These are phyloP conservation scores for Orthosia gracilis DNA, from an alignment of 2,888 invertebrate species.

Conservation along the genomic window DNA sequence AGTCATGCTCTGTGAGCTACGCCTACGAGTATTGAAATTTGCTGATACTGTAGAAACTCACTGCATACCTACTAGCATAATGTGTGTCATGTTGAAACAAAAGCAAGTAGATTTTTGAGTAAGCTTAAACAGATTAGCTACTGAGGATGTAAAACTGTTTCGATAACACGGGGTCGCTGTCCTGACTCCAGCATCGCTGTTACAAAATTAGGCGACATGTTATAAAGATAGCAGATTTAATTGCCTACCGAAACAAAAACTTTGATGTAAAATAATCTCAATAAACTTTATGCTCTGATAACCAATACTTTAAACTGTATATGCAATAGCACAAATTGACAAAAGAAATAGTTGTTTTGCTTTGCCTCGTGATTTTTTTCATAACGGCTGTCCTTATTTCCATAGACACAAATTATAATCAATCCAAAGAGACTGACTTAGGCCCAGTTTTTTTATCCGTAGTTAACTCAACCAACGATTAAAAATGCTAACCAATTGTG, in stretches of 20 bases:
- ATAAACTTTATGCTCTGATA: constrained; percentile 9
- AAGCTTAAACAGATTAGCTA: constrained; percentile 62
- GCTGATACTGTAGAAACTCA: constrained; percentile 17
- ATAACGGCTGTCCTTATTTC: constrained; percentile 10
- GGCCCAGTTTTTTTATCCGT: too few relatives aligned
- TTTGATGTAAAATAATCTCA: constrained; percentile 15
- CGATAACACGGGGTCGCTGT: constrained; percentile 79
- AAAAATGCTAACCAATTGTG: too few relatives aligned
- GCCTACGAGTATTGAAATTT: background rate
- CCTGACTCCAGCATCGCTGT: constrained; percentile 76
- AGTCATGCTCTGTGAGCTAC: background rate
- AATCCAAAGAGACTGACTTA: background rate
- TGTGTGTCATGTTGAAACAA: constrained; percentile 45
- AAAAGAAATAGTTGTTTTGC: background rate
- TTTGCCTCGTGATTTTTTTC: background rate
- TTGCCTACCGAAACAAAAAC: constrained; percentile 56
- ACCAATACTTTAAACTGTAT: background rate
- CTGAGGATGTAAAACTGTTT: constrained; percentile 71
- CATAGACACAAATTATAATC: background rate
- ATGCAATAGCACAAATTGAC: background rate
- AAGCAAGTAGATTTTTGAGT: constrained; percentile 45
- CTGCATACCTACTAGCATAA: background rate
- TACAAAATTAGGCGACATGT: constrained; percentile 77
- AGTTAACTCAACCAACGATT: too few relatives aligned
- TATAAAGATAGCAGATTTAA: constrained; percentile 72